Conservation (phyloP, 2,113 vertebrate species). For the Cyanoramphus novaezelandiae region DNA sequence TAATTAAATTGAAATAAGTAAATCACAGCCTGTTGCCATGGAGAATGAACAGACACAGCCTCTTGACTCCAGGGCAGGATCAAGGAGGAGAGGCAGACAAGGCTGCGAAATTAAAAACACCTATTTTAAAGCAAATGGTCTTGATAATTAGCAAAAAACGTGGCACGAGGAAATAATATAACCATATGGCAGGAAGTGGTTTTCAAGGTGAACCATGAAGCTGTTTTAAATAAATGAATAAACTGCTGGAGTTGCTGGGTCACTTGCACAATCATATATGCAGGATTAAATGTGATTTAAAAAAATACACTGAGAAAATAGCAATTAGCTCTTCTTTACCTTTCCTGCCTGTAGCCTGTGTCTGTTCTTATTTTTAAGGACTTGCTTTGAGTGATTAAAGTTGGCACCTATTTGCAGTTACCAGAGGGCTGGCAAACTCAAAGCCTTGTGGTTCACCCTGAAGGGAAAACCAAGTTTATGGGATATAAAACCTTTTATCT, state of each 20-base stretch:
- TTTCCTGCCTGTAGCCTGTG: not conserved
- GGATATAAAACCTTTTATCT: slow-evolving; percentile 26
- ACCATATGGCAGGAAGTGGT: slow-evolving; percentile 46
- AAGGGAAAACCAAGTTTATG: not conserved
- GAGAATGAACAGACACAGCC: slow-evolving; percentile 65
- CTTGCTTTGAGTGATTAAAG: not conserved
- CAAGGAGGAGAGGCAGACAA: slow-evolving; percentile 51
- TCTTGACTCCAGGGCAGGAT: slow-evolving; percentile 57
- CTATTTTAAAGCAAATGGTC: slow-evolving; percentile 69
- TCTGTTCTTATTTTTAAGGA: slow-evolving; percentile 10
- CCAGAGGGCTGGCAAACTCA: not conserved
- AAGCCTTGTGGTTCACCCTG: not conserved
- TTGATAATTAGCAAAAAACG: slow-evolving; percentile 59
- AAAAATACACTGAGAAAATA: not conserved
- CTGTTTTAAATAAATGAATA: slow-evolving; percentile 52
- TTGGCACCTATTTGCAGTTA: not conserved
- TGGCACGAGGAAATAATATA: slow-evolving; percentile 13
- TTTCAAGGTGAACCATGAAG: slow-evolving; percentile 68
- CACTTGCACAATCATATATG: not conserved
- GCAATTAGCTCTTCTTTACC: not conserved
- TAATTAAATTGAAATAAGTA: slow-evolving; percentile 72
- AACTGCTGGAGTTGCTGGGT: slow-evolving; percentile 29
- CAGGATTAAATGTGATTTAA: not conserved
- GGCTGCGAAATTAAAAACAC: slow-evolving; percentile 60
- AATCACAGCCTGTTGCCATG: slow-evolving; percentile 73